Base-by-base conservation (phyloP, 2,888 invertebrate genomes). In the Hirtodrosophila duncani region DNA sequence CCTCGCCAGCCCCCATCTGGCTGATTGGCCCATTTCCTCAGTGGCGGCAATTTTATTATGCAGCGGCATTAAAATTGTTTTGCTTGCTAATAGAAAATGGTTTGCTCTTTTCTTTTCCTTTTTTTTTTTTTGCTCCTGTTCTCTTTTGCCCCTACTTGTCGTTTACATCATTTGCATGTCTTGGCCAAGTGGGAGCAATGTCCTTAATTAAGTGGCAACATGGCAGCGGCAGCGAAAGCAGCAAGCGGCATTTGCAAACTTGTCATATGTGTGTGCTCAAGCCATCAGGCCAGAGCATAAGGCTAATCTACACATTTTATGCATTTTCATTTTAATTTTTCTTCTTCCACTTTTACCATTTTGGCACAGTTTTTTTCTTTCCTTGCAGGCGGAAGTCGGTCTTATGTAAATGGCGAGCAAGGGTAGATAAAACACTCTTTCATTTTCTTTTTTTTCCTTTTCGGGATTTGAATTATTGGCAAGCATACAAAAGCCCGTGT, bases 41-140 rank as follows among this genome's bases (percentile, higher is more conserved):
- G 37, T 42, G 52, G 52, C 10, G 46, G 53, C 56, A 67, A 65
- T 79, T 79, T 65, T 72, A 67, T 79, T 71, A 71, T 48, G 55
- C 62, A 60, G 71, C 57, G 65, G 65, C 72, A 59, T 65, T 79
- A 65, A 72, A 71, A 79, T 60, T 72, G 77, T 71, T 72, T n/a
- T 67, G 71, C 62, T 50, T 60, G 72, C 77, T 72, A 72, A 72
- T 72, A 72, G 71, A 79, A 72, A 72, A 79, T 79, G 57, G 53
- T 69, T 69, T 56, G 53, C 50, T 49, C 26, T 13, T 2, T 4
- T 56, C 50, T 49, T 29, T 13, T 2, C 6, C 17, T 17, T 16
- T 36, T 41, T n/a, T 3, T 5, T 10, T 13, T 3, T 11, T 18
- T 17, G n/a, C n/a, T n/a, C n/a, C n/a, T 24, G 11, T 5, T 1